Evolutionary conservation across 2,113 vertebrate genomes (phyloP).

Genomic region (Empidonax traillii): DNA sequence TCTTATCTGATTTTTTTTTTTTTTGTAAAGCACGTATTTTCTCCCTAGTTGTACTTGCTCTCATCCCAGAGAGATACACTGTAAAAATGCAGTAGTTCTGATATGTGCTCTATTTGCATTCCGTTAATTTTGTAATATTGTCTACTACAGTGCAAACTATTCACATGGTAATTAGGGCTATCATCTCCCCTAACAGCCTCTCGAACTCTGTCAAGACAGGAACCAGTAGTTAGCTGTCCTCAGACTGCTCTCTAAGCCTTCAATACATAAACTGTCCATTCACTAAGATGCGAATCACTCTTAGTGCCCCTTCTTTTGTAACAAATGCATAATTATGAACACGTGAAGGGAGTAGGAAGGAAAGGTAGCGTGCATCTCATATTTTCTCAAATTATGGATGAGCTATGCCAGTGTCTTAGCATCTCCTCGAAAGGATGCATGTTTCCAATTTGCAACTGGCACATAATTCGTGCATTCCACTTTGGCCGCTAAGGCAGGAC

Average conservation of each 20-base stretch:
- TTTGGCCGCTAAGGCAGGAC: not conserved
- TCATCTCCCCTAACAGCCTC: not conserved
- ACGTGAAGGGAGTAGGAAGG: not conserved
- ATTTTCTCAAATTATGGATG: not conserved
- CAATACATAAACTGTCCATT: not conserved
- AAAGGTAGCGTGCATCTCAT: accelerated
- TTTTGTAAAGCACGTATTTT: not conserved
- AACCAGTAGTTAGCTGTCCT: not conserved
- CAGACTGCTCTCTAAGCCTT: not conserved
- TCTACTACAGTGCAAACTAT: not conserved
- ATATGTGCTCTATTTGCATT: not conserved
- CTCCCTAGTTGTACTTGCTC: not conserved
- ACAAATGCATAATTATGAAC: not conserved
- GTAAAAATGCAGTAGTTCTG: not conserved
- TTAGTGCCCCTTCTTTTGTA: not conserved
- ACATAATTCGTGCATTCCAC: not conserved
- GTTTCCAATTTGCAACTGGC: accelerated
- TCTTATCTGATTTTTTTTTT: no score
- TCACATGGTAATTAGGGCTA: not conserved
- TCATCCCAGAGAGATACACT: not conserved
- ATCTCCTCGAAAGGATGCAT: not conserved
- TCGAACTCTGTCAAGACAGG: not conserved
- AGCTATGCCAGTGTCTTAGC: not conserved
- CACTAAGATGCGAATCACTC: not conserved
- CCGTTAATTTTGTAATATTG: not conserved